Percentiles rank a stretch among this genome's conserved stretches.
Conservation (phyloP, 2,113 vertebrate species). For the Conger conger region DNA sequence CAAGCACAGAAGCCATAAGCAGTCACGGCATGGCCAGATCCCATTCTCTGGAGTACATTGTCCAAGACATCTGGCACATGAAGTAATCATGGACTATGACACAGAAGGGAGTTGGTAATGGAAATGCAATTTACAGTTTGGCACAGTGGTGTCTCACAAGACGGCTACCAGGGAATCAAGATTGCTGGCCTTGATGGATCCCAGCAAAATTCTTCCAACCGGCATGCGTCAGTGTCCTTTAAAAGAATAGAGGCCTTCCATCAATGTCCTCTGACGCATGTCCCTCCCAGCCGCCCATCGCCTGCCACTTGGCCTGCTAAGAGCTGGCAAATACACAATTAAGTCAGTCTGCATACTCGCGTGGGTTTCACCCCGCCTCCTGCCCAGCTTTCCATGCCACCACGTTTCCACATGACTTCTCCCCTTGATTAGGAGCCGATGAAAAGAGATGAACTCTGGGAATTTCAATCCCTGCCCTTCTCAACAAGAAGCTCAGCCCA, state of each 20-base stretch:
- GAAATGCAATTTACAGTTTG: conserved; percentile 24
- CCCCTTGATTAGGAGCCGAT: conserved; percentile 51
- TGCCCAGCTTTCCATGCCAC: conserved; percentile 32
- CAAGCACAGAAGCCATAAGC: not conserved
- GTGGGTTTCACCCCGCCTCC: conserved; percentile 39
- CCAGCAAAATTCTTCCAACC: conserved; percentile 27
- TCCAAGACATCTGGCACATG: conserved; percentile 21
- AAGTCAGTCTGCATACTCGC: conserved; percentile 41
- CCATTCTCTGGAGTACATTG: not conserved
- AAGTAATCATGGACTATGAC: conserved; percentile 16
- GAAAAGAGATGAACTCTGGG: conserved; percentile 50
- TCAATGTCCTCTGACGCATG: not conserved
- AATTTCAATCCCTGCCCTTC: conserved; percentile 41
- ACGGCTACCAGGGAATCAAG: conserved; percentile 16
- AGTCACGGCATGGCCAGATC: not conserved
- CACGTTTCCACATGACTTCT: conserved; percentile 51
- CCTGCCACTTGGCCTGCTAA: conserved; percentile 46
- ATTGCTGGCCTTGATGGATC: not conserved
- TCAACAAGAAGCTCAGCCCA: conserved; percentile 21
- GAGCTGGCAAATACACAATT: conserved; percentile 47
- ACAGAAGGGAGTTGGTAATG: conserved; percentile 15
- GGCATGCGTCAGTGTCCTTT: conserved; percentile 14
- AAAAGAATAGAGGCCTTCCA: not conserved
- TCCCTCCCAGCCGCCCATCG: conserved; percentile 31
- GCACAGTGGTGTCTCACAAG: conserved; percentile 18